Conservation (phyloP, 1,140 invertebrate species). For the Caenorhabditis inopinata region DNA sequence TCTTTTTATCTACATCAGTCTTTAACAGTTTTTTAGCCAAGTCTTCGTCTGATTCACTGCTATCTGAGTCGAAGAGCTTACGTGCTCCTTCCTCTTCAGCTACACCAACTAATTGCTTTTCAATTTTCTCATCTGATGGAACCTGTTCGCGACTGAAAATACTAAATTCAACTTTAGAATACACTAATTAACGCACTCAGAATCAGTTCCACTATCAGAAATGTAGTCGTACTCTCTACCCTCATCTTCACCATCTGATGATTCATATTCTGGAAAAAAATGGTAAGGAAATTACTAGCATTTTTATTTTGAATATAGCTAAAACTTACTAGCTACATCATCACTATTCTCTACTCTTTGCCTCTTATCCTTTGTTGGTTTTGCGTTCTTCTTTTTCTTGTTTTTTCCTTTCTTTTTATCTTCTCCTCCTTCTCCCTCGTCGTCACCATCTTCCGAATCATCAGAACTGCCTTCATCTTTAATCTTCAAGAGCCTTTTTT, state of each 20-base stretch:
- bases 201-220: constrained; percentile 64
- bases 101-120: constrained; percentile 60
- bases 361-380: constrained; percentile 55
- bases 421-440: constrained; percentile 43
- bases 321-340: constrained; percentile 62
- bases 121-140: constrained; percentile 60
- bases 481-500: constrained; percentile 57
- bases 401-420: constrained; percentile 51
- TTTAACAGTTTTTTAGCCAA: constrained; percentile 39
- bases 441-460: constrained; percentile 54
- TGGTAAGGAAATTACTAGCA: too few species aligned
- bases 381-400: constrained; percentile 39
- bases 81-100: constrained; percentile 60
- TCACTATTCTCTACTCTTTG: constrained; percentile 60
- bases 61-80: constrained; percentile 51
- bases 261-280: constrained; percentile 61
- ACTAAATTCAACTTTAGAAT: too few species aligned
- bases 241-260: constrained; percentile 65
- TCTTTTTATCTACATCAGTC: constrained; percentile 27
- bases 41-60: constrained; percentile 41
- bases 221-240: constrained; percentile 65
- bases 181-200: constrained; percentile 62
- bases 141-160: constrained; percentile 58
- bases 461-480: constrained; percentile 58
- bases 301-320: too few species aligned